A percentile compares a stretch with the other conserved stretches of the same genome.
Evolutionary conservation across 2,113 vertebrate genomes (phyloP).

Genomic region (Daboia siamensis): DNA sequence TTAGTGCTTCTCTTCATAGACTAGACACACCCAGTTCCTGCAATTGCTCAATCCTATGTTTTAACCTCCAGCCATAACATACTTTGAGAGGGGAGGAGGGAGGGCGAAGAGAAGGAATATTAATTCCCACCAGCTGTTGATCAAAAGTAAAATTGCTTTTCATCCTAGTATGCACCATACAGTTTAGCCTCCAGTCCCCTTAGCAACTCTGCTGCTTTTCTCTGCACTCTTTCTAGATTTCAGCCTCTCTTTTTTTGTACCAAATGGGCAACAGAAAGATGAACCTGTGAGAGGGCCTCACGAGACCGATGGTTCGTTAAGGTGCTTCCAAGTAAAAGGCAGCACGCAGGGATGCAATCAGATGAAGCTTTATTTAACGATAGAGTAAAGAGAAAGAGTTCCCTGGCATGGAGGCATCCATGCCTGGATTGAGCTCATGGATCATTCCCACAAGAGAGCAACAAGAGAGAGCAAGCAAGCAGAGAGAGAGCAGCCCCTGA

Average conservation of each 20-base stretch:
- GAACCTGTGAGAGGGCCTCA: too few species aligned
- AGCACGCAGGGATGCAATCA: too few species aligned
- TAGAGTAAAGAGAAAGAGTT: too few species aligned
- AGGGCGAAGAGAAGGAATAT: not conserved
- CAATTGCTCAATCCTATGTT: not conserved
- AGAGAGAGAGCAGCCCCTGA: too few species aligned
- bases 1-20: not conserved
- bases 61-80: not conserved
- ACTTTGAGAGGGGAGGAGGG: not conserved
- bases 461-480: too few species aligned
- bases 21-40: not conserved
- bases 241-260: not conserved
- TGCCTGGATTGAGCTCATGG: too few species aligned
- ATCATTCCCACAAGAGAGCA: too few species aligned
- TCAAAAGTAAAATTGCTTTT: not conserved
- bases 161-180: not conserved
- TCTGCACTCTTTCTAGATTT: not conserved
- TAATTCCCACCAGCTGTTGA: not conserved
- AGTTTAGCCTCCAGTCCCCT: not conserved
- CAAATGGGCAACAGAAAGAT: not conserved
- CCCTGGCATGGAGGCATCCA: too few species aligned
- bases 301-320: too few species aligned
- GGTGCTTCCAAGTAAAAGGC: too few species aligned
- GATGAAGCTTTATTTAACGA: too few species aligned
- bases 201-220: not conserved